These are phyloP conservation scores for Drosophila insularis DNA, from an alignment of 1,140 invertebrate genomes.

Conservation along the genomic window DNA sequence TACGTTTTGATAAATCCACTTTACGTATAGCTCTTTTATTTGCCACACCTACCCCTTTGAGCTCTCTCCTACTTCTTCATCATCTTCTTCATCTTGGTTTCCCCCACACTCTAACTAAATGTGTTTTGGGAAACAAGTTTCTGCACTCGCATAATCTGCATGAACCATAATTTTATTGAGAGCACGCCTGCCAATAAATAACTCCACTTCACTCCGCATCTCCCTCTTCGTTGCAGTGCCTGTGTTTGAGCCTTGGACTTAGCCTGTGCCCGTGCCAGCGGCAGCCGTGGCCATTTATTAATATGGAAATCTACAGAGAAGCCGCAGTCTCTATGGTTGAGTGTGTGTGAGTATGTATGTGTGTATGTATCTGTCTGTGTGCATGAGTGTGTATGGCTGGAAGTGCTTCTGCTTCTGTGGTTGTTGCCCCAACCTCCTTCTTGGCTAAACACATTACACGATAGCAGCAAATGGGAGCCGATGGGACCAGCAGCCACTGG, in stretches of 20 bases:
- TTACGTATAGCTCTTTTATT: constrained; percentile 33
- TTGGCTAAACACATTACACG: constrained; percentile 77
- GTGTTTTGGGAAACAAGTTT: constrained; percentile 68
- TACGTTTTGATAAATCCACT: constrained; percentile 67
- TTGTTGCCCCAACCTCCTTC: constrained; percentile 25
- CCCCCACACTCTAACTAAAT: not conserved
- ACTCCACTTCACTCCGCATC: constrained; percentile 39
- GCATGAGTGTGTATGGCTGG: constrained; percentile 6
- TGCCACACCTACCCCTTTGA: constrained; percentile 20
- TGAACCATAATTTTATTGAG: constrained; percentile 81
- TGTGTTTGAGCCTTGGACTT: too few species aligned
- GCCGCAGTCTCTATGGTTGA: constrained; percentile 41
- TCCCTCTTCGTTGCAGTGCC: not conserved
- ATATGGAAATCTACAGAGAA: constrained; percentile 80
- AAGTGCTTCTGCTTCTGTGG: constrained; percentile 44
- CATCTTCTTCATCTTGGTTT: not conserved
- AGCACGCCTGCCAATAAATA: constrained; percentile 80
- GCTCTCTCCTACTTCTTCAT: constrained; percentile 35
- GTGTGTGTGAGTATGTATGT: constrained; percentile 31
- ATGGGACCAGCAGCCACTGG: constrained; percentile 18
- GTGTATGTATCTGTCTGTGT: not conserved
- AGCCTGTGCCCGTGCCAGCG: constrained; percentile 10
- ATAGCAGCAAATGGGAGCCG: constrained; percentile 73
- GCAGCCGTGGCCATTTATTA: constrained; percentile 73
- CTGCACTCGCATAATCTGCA: constrained; percentile 79